phyloP scores from a whole-genome alignment of 2,113 vertebrate species.

The Potamarius usumacintae region DNA sequence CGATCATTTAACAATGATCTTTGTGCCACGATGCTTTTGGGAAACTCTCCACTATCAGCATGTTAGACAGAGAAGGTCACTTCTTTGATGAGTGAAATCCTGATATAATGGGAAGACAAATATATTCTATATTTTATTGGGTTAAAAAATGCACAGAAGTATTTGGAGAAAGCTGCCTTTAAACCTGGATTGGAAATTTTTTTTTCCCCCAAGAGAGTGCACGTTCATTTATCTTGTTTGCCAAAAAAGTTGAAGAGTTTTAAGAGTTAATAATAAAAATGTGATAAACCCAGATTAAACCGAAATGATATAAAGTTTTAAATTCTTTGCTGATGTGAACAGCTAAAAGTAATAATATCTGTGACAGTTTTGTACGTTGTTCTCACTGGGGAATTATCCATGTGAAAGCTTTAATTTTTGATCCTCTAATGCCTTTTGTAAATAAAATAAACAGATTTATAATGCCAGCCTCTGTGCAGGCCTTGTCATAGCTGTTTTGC shows the following conservation, averaged over 20 bases:
- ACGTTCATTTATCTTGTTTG: conserved; percentile 19
- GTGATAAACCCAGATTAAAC: not conserved
- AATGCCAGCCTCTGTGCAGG: conserved; percentile 27
- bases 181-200: conserved; percentile 10
- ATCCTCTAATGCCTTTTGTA: conserved; percentile 46
- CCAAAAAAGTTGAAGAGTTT: not conserved
- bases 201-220: not conserved
- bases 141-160: not conserved
- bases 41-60: not conserved
- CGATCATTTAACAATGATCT: too few species aligned
- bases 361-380: conserved; percentile 41
- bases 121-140: conserved; percentile 9
- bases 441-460: conserved; percentile 48
- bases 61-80: not conserved
- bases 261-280: conserved; percentile 15
- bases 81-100: not conserved
- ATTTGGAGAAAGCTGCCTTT: not conserved
- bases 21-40: too few species aligned
- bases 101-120: not conserved
- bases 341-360: conserved; percentile 8
- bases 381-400: conserved; percentile 46
- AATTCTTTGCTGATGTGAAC: conserved; percentile 8
- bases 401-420: conserved; percentile 57
- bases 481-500: conserved; percentile 9
- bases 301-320: not conserved